Base-by-base conservation (phyloP, 2,888 invertebrate genomes). In the Gastrophysa polygoni region DNA sequence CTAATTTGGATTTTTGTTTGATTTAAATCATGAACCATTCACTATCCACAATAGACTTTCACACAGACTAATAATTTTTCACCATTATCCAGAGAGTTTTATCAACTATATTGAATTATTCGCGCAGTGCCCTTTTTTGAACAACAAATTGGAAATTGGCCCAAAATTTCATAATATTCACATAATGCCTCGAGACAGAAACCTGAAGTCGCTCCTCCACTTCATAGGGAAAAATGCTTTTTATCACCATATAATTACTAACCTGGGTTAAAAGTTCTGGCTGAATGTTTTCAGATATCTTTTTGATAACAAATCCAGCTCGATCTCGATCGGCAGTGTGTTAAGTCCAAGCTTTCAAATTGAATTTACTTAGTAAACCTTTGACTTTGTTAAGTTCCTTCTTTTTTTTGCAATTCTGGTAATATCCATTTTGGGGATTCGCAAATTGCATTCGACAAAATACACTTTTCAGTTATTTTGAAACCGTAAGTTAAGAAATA, bases 81-180 rank as follows among this genome's bases (percentile, higher is more conserved):
- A 93, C 96, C 96, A 98, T n/a, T 0, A 96, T 97, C 81, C 82
- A 62, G 20, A 76, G 77, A n/a, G n/a, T n/a, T n/a, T n/a, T n/a
- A n/a, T n/a, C n/a, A n/a, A n/a, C n/a, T n/a, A n/a, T n/a, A n/a
- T n/a, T n/a, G n/a, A n/a, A n/a, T n/a, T n/a, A n/a, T n/a, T n/a
- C n/a, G n/a, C n/a, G n/a, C n/a, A n/a, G n/a, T n/a, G n/a, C n/a
- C n/a, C n/a, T n/a, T n/a, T n/a, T n/a, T n/a, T n/a, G n/a, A n/a
- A n/a, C n/a, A n/a, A n/a, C n/a, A n/a, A n/a, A n/a, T n/a, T n/a
- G n/a, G n/a, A n/a, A n/a, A n/a, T n/a, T n/a, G n/a, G n/a, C n/a
- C n/a, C n/a, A n/a, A n/a, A n/a, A n/a, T n/a, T n/a, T n/a, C n/a
- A n/a, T n/a, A n/a, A n/a, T n/a, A n/a, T n/a, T n/a, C n/a, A n/a